phyloP scores from a whole-genome alignment of 2,888 invertebrate genomes.

The Chymomyza procnemis region DNA sequence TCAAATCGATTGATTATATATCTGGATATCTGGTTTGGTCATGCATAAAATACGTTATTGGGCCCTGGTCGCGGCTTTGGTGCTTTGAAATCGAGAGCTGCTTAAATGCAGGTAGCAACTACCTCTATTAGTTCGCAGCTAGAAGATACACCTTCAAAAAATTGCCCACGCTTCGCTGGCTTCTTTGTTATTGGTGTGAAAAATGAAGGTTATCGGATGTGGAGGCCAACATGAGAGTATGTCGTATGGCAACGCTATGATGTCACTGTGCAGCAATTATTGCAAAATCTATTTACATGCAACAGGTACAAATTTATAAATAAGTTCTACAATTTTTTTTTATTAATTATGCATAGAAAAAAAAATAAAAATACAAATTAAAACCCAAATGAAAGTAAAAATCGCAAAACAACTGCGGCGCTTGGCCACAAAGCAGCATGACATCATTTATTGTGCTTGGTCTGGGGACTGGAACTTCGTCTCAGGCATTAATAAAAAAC shows the following conservation, averaged over 20 bases:
- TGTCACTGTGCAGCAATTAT: slow-evolving; percentile 31
- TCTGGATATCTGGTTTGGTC: slow-evolving; percentile 24
- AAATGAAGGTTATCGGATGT: slow-evolving; percentile 25
- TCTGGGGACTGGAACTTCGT: slow-evolving; percentile 13
- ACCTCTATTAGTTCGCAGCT: not conserved
- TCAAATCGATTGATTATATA: not conserved
- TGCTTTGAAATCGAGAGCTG: slow-evolving; percentile 31
- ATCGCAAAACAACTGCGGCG: slow-evolving; percentile 59
- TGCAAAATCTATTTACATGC: slow-evolving; percentile 24
- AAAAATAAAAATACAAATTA: too few relatives aligned
- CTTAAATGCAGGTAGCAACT: not conserved
- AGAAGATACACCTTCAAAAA: slow-evolving; percentile 39
- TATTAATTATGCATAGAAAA: slow-evolving; percentile 58
- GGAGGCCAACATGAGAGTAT: slow-evolving; percentile 3
- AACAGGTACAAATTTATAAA: slow-evolving; percentile 35
- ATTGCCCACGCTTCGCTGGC: slow-evolving; percentile 55
- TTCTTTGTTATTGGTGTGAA: slow-evolving; percentile 34
- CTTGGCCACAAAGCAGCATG: slow-evolving; percentile 40
- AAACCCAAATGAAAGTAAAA: slow-evolving; percentile 64
- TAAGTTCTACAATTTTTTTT: slow-evolving; percentile 46
- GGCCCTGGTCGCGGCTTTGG: not conserved
- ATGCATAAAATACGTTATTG: slow-evolving; percentile 34
- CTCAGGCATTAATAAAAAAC: not conserved
- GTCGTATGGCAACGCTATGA: slow-evolving; percentile 37
- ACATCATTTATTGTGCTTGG: slow-evolving; percentile 62